Evolutionary conservation across 2,113 vertebrate genomes (phyloP), one percentile per base, ranked within the genome.

Genomic region (Zosterops japonicus): DNA sequence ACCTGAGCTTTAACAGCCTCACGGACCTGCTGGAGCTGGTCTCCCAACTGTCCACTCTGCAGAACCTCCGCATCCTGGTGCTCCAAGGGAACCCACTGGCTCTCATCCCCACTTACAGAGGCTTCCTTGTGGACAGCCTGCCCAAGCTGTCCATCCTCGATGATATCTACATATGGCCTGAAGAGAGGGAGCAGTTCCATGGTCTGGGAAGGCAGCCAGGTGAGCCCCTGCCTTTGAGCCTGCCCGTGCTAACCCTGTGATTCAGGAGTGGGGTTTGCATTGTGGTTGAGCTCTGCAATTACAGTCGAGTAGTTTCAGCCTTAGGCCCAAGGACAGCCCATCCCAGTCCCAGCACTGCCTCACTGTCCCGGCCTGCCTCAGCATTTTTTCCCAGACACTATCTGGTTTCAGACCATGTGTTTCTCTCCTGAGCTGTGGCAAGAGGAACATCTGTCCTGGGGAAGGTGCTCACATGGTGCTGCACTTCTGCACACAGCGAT

Each of bases 31-130:
- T n/a, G 63, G 56, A 42, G 69, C 91, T 99, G 82, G 44, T 99
- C 8, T 68, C 81, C 2, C 88, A 96, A 0, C 95, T 99, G 18
- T 50, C 88, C 64, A 96, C 95, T 0, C 96, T 99, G 71, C 84
- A 76, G 16, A 89, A 59, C 41, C 98, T 99, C 46, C 95, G 95
- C 24, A 57, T 98, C 8, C 98, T 99, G 42, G 41, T 98, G 49
- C 98, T 99, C 52, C 97, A 98, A 72, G 99, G 98, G 16, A 99
- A 99, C 93, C 99, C 99, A 0, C 92, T 99, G 87, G 96, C 97
- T 6, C 97, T 99, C 18, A 91, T 97, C 17, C 97, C 98, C 5
- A 84, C 96, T 47, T 99, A 99, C 97, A 98, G 98, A 1, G 99
- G 98, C 52, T 95, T 98, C 57, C 91, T 98, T 0, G 63, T 99